Conservation (phyloP, 2,888 invertebrate species). For the Eumacrocentrus americanus region DNA sequence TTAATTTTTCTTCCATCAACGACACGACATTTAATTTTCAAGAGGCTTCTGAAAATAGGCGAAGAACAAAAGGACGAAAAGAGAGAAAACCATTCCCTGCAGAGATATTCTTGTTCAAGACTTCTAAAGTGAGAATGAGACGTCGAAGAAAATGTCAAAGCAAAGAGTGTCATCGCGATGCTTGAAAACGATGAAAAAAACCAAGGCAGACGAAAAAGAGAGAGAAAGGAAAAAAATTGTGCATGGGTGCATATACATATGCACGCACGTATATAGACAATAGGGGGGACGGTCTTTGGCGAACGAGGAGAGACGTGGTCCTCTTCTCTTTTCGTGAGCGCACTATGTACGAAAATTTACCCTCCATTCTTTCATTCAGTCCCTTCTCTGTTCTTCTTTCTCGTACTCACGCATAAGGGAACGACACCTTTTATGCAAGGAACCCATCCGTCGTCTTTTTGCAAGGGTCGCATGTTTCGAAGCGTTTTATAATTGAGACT, state of each 20-base stretch:
- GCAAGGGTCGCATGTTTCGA: constrained; percentile 46
- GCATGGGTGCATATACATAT: constrained; percentile 27
- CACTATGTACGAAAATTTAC: constrained; percentile 30
- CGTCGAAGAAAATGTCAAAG: constrained; percentile 2
- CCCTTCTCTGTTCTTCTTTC: constrained; percentile 19
- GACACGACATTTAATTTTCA: neutral
- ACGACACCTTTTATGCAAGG: constrained; percentile 24
- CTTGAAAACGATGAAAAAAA: constrained; percentile 6
- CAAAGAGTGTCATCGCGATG: neutral
- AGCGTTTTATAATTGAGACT: constrained; percentile 58
- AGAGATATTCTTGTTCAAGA: constrained; percentile 3
- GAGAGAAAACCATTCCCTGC: neutral
- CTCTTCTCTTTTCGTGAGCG: constrained; percentile 23
- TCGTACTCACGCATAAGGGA: constrained; percentile 17
- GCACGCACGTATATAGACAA: constrained; percentile 23
- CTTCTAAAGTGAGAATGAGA: neutral
- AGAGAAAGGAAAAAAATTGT: constrained; percentile 16
- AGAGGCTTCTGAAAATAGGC: neutral
- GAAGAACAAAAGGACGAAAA: neutral
- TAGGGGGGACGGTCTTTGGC: constrained; percentile 33
- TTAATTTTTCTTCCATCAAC: constrained; percentile 1
- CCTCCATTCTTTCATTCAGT: constrained; percentile 29
- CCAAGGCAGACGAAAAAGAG: neutral
- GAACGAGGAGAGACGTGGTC: constrained; percentile 18
- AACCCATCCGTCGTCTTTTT: constrained; percentile 20